Base-by-base conservation (phyloP, 2,888 invertebrate genomes). In the Amphipoea oculea region DNA sequence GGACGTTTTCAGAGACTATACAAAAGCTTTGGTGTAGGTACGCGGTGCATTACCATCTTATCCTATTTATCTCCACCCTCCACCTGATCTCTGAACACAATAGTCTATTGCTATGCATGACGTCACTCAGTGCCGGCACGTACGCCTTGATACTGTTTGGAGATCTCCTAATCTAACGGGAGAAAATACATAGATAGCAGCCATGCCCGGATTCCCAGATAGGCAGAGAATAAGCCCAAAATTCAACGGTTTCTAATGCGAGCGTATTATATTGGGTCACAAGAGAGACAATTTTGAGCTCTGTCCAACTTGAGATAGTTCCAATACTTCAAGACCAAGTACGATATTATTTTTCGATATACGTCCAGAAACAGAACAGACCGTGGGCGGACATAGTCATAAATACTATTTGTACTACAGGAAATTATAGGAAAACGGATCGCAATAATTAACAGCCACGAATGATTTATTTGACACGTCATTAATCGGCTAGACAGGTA, bases 61-160 rank as follows among this genome's bases (percentile, higher is more conserved):
- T 72, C 51, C 73, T 65, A 66, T 82, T 62, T 78, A 84, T 51
- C 14, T 36, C n/a, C 20, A 0, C 23, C 23, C 23, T 20, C 36
- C 36, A 6, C 23, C n/a, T 77, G 72, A 76, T 79, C 65, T 80
- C 76, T 60, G 69, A 68, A 80, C 75, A 83, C 80, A 83, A 85
- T 77, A 67, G 73, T 86, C 83, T 72, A 83, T 85, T 85, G 83
- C 80, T 86, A 86, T 85, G 85, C 86, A 85, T 86, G 86, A 70
- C 86, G 80, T 86, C 72, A 83, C 83, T 69, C 77, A 80, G 69
- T 72, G 45, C 57, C 62, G 70, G 66, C 86, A 79, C 76, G 76
- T 75, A 57, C 69, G 66, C 67, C 9, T 70, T 76, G 80, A 80
- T 80, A 73, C 80, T 80, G 86, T 82, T 82, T 86, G 73, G 66